Evolutionary conservation across 2,888 invertebrate species (phyloP), one percentile per base, ranked within the genome.

Genomic region (Omphaloscelis lunosa): DNA sequence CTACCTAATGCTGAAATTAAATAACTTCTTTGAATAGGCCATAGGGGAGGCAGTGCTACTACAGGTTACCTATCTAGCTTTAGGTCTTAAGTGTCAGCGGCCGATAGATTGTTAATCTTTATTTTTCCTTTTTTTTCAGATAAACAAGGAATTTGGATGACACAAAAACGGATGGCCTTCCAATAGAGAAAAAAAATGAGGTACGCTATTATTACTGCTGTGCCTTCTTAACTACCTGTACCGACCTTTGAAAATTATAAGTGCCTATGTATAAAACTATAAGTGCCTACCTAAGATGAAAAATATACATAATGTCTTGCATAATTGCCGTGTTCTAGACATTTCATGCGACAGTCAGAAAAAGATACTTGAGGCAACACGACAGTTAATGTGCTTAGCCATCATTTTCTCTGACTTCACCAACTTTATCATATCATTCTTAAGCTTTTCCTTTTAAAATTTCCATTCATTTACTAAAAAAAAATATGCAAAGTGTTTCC

Each of bases 131-230:
- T 89, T 92, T 89, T 94, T 95, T 68, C 95, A 95, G 95, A 90
- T 94, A 75, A 86, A 91, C 83, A 92, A 92, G 86, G 94, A 94
- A 84, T 90, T 88, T 83, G 94, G 94, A 89, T 94, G 90, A 94
- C 82, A 63, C 45, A 34, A 56, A 70, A 39, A 58, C 41, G 62
- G 61, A 77, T 77, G 34, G 34, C 45, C 45, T 61, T 59, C 45
- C 27, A 66, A 17, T 34, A 68, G 58, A 85, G 85, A 69, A 77
- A 45, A 89, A 88, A 78, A 39, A 73, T 76, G 80, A 86, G 83
- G 91, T 91, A 84, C 86, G 88, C 86, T 69, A 5, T 27, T 61
- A 45, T 20, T 27, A 39, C 2, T 48, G 23, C n/a, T 45, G 7
- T 20, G n/a, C 2, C 5, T 41, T 20, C 6, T 0, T 20, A 39